Evolutionary conservation across 2,888 invertebrate species (phyloP).

Genomic region (Netelia fuscicornis): DNA sequence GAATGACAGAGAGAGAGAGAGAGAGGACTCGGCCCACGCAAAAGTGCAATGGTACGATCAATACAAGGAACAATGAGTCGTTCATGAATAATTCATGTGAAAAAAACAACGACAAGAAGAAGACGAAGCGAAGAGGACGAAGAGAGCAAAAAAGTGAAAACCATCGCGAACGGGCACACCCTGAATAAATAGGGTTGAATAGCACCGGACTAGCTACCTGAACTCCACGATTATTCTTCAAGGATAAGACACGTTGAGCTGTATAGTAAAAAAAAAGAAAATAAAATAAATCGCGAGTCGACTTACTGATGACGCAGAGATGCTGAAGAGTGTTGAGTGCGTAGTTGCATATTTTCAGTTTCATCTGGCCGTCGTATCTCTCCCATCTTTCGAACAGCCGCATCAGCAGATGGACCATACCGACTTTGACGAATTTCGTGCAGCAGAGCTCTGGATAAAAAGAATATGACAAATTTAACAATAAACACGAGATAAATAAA

Average conservation of each 20-base stretch:
- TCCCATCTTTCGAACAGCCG: slow-evolving; percentile 89
- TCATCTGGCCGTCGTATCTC: slow-evolving; percentile 88
- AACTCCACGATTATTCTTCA: slow-evolving; percentile 1
- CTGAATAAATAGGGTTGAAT: slow-evolving; percentile 41
- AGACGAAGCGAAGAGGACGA: slow-evolving; percentile 11
- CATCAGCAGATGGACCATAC: slow-evolving; percentile 87
- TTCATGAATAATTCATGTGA: slow-evolving; percentile 61
- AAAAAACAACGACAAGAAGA: slow-evolving; percentile 12
- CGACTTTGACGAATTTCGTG: slow-evolving; percentile 88
- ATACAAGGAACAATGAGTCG: slow-evolving; percentile 52
- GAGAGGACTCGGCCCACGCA: slow-evolving; percentile 33
- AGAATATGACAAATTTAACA: neutral
- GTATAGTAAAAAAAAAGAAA: slow-evolving; percentile 80
- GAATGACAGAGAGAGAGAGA: neutral
- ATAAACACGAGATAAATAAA: neutral
- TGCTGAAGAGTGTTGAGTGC: slow-evolving; percentile 88
- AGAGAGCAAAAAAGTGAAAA: neutral
- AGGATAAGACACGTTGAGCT: slow-evolving; percentile 81
- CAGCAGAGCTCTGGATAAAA: slow-evolving; percentile 87
- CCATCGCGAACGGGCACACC: slow-evolving; percentile 44
- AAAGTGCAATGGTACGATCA: neutral
- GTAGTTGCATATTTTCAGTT: slow-evolving; percentile 88
- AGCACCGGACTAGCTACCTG: slow-evolving; percentile 45
- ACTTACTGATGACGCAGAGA: slow-evolving; percentile 88
- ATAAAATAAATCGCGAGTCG: slow-evolving; percentile 63